Percentiles rank a stretch among this genome's conserved stretches.
phyloP scores from a whole-genome alignment of 2,888 invertebrate species.

The Andrena marginata region DNA sequence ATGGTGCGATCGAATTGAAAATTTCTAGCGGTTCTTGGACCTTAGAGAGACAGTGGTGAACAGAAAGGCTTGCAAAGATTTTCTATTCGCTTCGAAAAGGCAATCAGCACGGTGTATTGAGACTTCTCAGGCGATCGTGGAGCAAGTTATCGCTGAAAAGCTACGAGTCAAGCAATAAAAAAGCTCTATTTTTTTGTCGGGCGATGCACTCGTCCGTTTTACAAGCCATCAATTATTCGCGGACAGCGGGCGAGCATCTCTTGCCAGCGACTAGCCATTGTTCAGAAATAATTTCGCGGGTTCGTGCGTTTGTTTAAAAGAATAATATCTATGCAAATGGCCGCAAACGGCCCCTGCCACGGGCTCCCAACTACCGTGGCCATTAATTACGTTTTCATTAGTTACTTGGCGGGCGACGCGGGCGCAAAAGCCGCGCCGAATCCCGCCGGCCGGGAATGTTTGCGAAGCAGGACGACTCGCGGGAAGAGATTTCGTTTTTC shows the following conservation, averaged over 20 bases:
- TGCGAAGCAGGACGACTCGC: conserved; percentile 35
- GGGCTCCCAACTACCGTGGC: conserved; percentile 44
- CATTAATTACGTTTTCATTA: conserved; percentile 74
- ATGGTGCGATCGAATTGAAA: too few relatives aligned
- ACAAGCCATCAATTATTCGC: conserved; percentile 52
- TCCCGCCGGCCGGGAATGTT: conserved; percentile 38
- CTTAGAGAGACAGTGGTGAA: too few relatives aligned
- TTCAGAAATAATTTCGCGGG: conserved; percentile 67
- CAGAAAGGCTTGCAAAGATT: neutral
- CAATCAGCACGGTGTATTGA: neutral
- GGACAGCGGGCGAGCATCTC: neutral
- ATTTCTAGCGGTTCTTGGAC: too few relatives aligned
- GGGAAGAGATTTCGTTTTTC: conserved; percentile 51
- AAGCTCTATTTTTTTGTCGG: conserved; percentile 29
- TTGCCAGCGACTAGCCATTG: conserved; percentile 22
- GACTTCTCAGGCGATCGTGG: neutral
- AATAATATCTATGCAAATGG: conserved; percentile 75
- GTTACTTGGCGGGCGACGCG: conserved; percentile 45
- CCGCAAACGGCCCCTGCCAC: conserved; percentile 61
- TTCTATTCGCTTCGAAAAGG: neutral
- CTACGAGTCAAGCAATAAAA: conserved; percentile 3
- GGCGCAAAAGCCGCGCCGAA: conserved; percentile 33
- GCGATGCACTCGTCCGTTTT: conserved; percentile 37
- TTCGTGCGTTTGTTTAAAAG: conserved; percentile 65
- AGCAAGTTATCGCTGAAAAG: neutral